Evolutionary conservation across 2,113 vertebrate species (phyloP).

Genomic region (Heptranchias perlo): DNA sequence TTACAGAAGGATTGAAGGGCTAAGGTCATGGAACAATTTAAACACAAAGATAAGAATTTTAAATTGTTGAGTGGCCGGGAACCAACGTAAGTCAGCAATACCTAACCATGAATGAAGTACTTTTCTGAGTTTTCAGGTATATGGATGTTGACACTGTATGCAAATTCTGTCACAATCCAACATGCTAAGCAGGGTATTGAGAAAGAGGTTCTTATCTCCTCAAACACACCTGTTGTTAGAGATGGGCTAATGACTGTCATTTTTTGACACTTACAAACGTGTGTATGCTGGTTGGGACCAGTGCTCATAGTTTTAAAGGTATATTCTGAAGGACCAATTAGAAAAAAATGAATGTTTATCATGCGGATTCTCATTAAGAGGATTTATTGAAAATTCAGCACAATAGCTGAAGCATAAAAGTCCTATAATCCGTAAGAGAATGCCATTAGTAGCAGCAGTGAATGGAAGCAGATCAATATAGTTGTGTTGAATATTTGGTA

Average conservation of each 20-base stretch:
- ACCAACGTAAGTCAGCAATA: not conserved
- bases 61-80: not conserved
- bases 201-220: too few relatives aligned
- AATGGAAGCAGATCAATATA: too few relatives aligned
- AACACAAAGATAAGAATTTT: not conserved
- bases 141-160: not conserved
- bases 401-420: too few relatives aligned
- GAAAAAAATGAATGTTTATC: too few relatives aligned
- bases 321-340: too few relatives aligned
- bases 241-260: not conserved
- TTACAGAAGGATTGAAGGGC: too few relatives aligned
- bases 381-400: too few relatives aligned
- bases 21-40: not conserved
- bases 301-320: not conserved
- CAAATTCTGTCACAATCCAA: not conserved
- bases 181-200: not conserved
- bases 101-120: not conserved
- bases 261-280: not conserved
- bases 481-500: too few relatives aligned
- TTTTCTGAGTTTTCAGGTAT: not conserved
- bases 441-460: too few relatives aligned
- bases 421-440: too few relatives aligned
- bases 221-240: not conserved
- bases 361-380: too few relatives aligned
- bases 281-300: not conserved